Base-by-base conservation (phyloP, 2,888 invertebrate genomes). In the Pollenia angustigena region DNA sequence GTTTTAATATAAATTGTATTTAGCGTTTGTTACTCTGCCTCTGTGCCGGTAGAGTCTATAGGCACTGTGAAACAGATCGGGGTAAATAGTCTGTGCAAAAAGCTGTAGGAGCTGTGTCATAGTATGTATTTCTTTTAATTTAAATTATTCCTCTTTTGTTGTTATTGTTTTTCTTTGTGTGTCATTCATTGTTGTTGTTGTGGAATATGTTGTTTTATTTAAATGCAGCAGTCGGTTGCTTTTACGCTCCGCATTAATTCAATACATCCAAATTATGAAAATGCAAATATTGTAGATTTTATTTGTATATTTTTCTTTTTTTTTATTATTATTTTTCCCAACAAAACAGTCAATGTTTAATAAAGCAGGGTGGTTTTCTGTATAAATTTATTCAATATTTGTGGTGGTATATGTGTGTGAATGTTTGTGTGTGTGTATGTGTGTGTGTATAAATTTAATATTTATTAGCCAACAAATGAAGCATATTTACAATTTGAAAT, bases 401-500 rank as follows among this genome's bases (percentile, higher is more conserved):
- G 11, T 64, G 40, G 16, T 50, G 42, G 50, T 60, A 68, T 60
- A 9, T 60, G 18, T 32, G 18, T 11, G 3, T 44, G 16, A 16
- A 14, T 71, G 72, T 4, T 48, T 64, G 58, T 60, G 14, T 68
- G 14, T 48, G 9, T 48, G 68, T 60, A 12, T 72, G 32, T 66
- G 64, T 60, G 68, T 64, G n/a, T 66, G 79, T 66, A 75, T 76
- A 66, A 52, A 66, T 82, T 82, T 85, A 85, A 82, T 85, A 85
- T 83, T 81, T 80, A 80, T 85, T 88, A 87, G 87, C 81, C 81
- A 84, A 81, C 81, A 87, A 87, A 87, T 87, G 87, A 84, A 87
- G 83, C 81, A 68, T 78, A 87, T 84, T 76, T 81, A 78, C 87
- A 72, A 84, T 87, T 87, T 87, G 78, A 87, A 87, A 84, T 84